Base-by-base conservation (phyloP, 2,113 vertebrate species). In the Serilophus lunatus region DNA sequence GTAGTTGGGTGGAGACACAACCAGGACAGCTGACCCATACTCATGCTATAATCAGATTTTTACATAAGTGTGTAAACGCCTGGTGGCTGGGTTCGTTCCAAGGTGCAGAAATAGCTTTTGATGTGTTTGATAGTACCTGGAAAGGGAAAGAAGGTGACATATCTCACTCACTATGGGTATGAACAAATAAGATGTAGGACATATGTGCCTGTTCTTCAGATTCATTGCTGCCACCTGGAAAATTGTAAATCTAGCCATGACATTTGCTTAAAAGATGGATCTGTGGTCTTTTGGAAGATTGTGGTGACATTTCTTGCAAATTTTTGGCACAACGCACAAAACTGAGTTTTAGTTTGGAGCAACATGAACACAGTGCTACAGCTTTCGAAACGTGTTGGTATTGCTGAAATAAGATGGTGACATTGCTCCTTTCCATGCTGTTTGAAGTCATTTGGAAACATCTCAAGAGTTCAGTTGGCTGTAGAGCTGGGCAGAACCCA, bases 321-420 rank as follows among this genome's bases (percentile, higher is more conserved):
- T 53, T 6, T 65, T 53, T 64, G 38, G 12, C 25, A 36, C 16
- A 47, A 53, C 35, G 50, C 25, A 9, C 5, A 44, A 50, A 88
- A 54, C 10, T 26, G 40, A 72, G 9, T 26, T 92, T 31, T 72
- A 10, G 7, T 20, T 81, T 22, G 16, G 31, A 80, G 12, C 9
- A 64, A 25, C 1, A 3, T 0, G 0, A 85, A 7, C 9, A 1
- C 8, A 45, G 14, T 66, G 23, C 16, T 71, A 6, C 0, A 0
- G 56, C 18, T 78, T n/a, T 20, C 24, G 56, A 24, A n/a, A 20
- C 4, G 12, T 0, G 0, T 14, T 5, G 6, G 9, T 40, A 13
- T 3, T 26, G 12, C 25, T 85, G 45, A 47, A 69, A 19, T 3
- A 24, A 82, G 10, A 15, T 29, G 12, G 12, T 71, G 44, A 45